These are phyloP conservation scores for Eriosoma lanigerum DNA, from an alignment of 1,140 invertebrate species.

Conservation along the genomic window DNA sequence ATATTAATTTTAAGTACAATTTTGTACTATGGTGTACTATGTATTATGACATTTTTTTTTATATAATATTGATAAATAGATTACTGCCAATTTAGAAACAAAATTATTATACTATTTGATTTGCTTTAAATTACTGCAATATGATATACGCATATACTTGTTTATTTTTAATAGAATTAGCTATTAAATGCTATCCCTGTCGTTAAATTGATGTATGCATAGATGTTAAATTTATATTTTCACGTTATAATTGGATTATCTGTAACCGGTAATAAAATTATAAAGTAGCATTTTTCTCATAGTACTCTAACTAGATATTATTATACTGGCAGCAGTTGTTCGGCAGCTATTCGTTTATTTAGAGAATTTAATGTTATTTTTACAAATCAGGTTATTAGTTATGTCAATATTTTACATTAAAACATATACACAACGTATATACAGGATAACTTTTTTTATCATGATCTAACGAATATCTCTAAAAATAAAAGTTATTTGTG, in stretches of 20 bases:
- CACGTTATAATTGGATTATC: conserved; percentile 13
- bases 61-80: no score
- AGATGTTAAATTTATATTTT: conserved; percentile 31
- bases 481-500: no score
- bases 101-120: no score
- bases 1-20: no score
- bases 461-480: no score
- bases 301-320: neutral
- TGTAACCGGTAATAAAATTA: conserved; percentile 29
- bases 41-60: no score
- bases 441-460: no score
- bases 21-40: no score
- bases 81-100: no score
- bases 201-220: neutral
- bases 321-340: neutral
- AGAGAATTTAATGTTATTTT: conserved; percentile 4
- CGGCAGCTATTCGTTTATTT: neutral
- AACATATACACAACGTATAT: no score
- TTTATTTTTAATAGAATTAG: neutral
- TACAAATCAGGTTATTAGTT: conserved; percentile 2
- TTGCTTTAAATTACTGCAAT: neutral
- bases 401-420: neutral
- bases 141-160: neutral
- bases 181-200: neutral
- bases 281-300: conserved; percentile 19